Percentiles rank a stretch among this genome's conserved stretches.
Conservation (phyloP, 1,140 invertebrate genomes). For the Triops longicaudatus region DNA sequence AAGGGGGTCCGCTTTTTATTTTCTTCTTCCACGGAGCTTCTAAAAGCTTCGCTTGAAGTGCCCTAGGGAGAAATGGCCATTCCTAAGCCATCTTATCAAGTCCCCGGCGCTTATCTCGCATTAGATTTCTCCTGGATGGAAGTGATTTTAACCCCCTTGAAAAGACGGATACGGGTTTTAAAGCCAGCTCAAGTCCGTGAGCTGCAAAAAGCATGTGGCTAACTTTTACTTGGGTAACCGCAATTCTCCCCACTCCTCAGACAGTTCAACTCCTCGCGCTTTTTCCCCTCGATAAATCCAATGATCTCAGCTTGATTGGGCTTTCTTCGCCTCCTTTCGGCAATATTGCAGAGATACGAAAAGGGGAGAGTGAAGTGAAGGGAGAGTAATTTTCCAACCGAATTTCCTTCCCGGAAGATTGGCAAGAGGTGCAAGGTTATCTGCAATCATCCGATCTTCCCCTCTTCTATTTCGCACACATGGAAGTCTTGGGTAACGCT, state of each 20-base stretch:
- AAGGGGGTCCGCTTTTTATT: neutral
- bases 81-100: slow-evolving; percentile 15
- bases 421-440: no score
- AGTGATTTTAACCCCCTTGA: neutral
- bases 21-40: neutral
- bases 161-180: no score
- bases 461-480: no score
- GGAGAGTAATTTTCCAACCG: no score
- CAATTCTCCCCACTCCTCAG: neutral
- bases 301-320: slow-evolving; percentile 12
- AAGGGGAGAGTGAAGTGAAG: neutral
- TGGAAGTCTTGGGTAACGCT: no score
- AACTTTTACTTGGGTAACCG: no score
- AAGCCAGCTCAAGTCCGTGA: no score
- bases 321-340: neutral
- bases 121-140: neutral
- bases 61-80: neutral
- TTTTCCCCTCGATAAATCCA: neutral
- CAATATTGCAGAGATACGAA: neutral
- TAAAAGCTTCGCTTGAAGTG: neutral
- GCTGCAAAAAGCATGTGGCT: no score
- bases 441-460: no score
- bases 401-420: no score
- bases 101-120: neutral
- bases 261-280: neutral